Percentiles rank a stretch among this genome's conserved stretches.
These are phyloP conservation scores for Actinopyga echinites DNA, from an alignment of 53 echinoderm and acorn worm species.

Conservation along the genomic window DNA sequence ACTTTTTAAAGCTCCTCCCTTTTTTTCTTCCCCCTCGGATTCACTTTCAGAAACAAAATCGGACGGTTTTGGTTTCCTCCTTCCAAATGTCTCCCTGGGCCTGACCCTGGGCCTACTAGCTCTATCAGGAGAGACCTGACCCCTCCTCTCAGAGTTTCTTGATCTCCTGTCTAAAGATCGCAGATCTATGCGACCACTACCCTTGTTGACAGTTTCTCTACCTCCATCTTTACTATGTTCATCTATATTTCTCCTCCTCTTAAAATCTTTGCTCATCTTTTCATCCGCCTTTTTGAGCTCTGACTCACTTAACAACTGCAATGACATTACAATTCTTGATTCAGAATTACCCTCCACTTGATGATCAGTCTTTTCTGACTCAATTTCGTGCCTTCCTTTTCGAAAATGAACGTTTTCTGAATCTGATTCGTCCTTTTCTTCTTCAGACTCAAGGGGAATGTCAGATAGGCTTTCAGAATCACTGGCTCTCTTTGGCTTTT, in stretches of 20 bases:
- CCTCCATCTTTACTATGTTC: background rate
- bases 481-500: constrained; percentile 7
- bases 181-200: background rate
- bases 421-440: constrained; percentile 10
- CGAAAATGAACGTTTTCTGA: constrained; percentile 27
- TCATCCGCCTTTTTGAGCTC: constrained; percentile 35
- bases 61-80: constrained; percentile 29
- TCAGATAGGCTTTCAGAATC: constrained; percentile 45
- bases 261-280: constrained; percentile 32
- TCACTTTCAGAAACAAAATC: constrained; percentile 66
- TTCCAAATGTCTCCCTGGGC: background rate
- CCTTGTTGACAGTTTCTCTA: background rate
- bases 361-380: background rate
- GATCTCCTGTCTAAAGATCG: constrained; percentile 26
- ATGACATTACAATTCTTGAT: constrained; percentile 33
- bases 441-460: constrained; percentile 40
- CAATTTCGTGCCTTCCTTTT: background rate
- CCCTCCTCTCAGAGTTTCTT: constrained; percentile 4
- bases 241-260: constrained; percentile 39
- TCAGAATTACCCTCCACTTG: constrained; percentile 1
- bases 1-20: background rate
- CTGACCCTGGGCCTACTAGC: background rate
- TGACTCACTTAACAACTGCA: constrained; percentile 20
- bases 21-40: constrained; percentile 55
- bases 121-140: background rate